A percentile compares a stretch with the other conserved stretches of the same genome.
phyloP scores from a whole-genome alignment of 2,113 vertebrate species.

The Eretmochelys imbricata region DNA sequence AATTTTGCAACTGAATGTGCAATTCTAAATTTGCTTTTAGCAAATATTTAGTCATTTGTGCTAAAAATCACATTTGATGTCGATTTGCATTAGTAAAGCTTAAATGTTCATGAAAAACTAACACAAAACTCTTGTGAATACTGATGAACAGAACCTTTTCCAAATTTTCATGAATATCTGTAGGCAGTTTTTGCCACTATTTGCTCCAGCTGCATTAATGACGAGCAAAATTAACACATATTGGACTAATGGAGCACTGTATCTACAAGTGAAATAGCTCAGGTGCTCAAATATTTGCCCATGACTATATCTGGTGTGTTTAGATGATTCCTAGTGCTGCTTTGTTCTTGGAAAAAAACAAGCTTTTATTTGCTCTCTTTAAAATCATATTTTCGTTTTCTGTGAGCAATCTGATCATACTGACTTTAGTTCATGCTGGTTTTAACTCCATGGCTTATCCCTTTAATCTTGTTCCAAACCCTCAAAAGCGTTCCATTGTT shows the following conservation, averaged over 20 bases:
- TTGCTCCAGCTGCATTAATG: background rate
- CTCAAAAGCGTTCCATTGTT: background rate
- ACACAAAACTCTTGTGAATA: background rate
- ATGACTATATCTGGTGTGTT: background rate
- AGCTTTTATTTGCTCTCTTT: background rate
- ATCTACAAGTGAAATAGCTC: background rate
- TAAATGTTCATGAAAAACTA: background rate
- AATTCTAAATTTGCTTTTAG: background rate
- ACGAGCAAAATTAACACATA: background rate
- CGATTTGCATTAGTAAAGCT: background rate
- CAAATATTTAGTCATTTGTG: background rate
- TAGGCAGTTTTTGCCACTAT: background rate
- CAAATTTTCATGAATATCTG: background rate
- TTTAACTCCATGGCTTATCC: background rate
- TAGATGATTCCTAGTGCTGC: background rate
- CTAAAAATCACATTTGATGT: background rate
- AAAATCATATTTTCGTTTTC: accelerated
- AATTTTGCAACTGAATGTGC: background rate
- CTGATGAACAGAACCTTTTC: background rate
- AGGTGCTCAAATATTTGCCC: background rate
- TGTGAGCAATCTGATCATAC: background rate
- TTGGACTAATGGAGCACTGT: background rate
- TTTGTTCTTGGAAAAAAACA: background rate
- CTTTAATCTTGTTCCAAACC: background rate
- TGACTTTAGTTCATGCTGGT: background rate